Base-by-base conservation (phyloP, 2,113 vertebrate genomes). In the Fulmarus glacialis region DNA sequence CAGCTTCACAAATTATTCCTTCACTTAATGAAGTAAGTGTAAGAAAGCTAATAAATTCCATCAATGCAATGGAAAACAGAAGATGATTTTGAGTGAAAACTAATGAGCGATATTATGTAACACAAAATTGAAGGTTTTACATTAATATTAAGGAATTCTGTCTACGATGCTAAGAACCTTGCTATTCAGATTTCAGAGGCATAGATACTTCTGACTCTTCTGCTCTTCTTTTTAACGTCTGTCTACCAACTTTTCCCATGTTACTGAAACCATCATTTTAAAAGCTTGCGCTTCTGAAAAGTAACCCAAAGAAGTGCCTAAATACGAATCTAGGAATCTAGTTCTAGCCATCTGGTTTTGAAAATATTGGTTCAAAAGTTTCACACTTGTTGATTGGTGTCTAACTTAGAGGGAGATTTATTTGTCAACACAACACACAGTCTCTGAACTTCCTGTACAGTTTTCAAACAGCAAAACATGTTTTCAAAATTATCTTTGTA, bases 401-500 rank as follows among this genome's bases (percentile, higher is more conserved):
- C 18, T 93, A 74, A 93, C 67, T 73, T 36, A 62, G n/a, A 95
- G 53, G 47, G 59, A 90, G 71, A 96, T 90, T 93, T 66, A 75
- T 97, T 92, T 95, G 88, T 93, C 94, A 81, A 70, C 50, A 86
- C 53, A 86, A 60, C 38, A 80, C 52, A 70, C 20, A 91, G 63
- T 90, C 62, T 93, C 71, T 92, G 82, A 92, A 90, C 50, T 89
- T 95, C 71, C 67, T 73, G 79, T 55, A 50, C 50, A 77, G 55
- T 81, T 90, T 93, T 94, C 55, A 91, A 95, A 86, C 7, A 87
- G 12, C 13, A 88, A 94, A 94, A 47, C 83, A 82, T 48, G 79
- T 83, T 97, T 97, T 90, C 75, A 92, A 93, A 96, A 93, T 88
- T 85, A 88, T 19, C 27, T 80, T 66, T 73, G 90, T 70, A 82